These are phyloP conservation scores for Phocoena sinus DNA, from an alignment of 2,113 vertebrate species.

Conservation along the genomic window DNA sequence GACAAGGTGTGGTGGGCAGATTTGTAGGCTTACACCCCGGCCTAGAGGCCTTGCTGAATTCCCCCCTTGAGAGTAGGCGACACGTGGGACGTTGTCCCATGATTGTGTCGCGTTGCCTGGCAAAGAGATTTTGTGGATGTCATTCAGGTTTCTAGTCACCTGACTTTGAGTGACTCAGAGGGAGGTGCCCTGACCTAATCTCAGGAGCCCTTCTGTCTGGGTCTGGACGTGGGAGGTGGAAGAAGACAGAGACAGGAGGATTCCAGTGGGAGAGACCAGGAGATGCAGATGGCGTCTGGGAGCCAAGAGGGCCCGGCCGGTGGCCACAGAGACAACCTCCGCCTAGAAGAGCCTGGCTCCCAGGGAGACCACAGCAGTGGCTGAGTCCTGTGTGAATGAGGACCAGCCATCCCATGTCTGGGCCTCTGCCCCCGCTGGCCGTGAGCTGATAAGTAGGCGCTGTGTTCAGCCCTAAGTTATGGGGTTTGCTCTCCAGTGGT, in stretches of 20 bases:
- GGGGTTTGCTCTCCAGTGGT: background rate
- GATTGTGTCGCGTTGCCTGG: background rate
- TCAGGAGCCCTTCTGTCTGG: background rate
- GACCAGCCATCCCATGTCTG: background rate
- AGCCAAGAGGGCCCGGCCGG: no score
- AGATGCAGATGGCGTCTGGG: background rate
- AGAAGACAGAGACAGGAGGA: background rate
- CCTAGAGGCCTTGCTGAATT: background rate
- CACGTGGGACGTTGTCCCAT: background rate
- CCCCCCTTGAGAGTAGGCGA: background rate
- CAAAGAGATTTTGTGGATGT: background rate
- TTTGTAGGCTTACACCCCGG: background rate
- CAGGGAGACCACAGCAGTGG: background rate
- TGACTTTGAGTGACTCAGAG: background rate
- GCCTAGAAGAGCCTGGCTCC: background rate
- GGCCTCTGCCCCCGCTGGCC: background rate
- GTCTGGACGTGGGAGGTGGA: background rate
- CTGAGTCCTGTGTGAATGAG: background rate
- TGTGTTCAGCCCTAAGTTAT: background rate
- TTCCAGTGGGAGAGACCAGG: background rate
- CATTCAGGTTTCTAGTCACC: background rate
- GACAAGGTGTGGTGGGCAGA: background rate
- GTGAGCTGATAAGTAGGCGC: background rate
- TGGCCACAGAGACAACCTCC: no score
- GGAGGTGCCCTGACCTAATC: background rate